Evolutionary conservation across 2,113 vertebrate species (phyloP).

Genomic region (Argyrosomus japonicus): DNA sequence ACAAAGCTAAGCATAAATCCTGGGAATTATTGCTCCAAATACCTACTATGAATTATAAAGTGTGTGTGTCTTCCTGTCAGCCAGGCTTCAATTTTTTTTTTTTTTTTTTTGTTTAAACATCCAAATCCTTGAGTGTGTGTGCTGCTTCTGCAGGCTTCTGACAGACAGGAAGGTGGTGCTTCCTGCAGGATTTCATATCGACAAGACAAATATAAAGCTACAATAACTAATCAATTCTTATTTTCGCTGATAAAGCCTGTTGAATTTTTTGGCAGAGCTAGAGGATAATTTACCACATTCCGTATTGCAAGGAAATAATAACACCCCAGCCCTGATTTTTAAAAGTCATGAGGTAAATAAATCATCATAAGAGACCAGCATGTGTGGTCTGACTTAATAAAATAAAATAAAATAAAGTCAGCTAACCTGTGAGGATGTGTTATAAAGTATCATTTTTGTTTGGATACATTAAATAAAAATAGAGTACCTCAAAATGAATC

Average conservation of each 20-base stretch:
- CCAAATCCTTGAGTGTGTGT: constrained; percentile 18
- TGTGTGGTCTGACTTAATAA: neutral
- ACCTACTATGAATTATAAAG: constrained; percentile 11
- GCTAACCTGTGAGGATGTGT: constrained; percentile 24
- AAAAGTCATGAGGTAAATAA: neutral
- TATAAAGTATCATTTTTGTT: constrained; percentile 4
- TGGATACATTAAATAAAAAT: constrained; percentile 20
- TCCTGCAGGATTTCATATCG: constrained; percentile 39
- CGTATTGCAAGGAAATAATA: neutral
- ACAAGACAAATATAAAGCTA: constrained; percentile 20
- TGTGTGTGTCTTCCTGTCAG: constrained; percentile 2
- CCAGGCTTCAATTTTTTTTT: neutral
- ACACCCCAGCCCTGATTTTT: neutral
- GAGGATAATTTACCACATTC: constrained; percentile 7
- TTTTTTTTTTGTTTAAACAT: constrained; percentile 33
- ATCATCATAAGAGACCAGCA: neutral
- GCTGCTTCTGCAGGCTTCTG: constrained; percentile 23
- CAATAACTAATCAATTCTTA: constrained; percentile 36
- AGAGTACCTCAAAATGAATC: constrained; percentile 39
- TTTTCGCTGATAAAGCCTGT: constrained; percentile 18
- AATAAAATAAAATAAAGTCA: constrained; percentile 15
- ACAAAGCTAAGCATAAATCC: constrained; percentile 10
- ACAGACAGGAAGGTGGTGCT: constrained; percentile 21
- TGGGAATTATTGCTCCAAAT: constrained; percentile 28
- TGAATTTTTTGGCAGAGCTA: neutral